Base-by-base conservation (phyloP, 2,113 vertebrate species). In the Eubucco bourcierii region DNA sequence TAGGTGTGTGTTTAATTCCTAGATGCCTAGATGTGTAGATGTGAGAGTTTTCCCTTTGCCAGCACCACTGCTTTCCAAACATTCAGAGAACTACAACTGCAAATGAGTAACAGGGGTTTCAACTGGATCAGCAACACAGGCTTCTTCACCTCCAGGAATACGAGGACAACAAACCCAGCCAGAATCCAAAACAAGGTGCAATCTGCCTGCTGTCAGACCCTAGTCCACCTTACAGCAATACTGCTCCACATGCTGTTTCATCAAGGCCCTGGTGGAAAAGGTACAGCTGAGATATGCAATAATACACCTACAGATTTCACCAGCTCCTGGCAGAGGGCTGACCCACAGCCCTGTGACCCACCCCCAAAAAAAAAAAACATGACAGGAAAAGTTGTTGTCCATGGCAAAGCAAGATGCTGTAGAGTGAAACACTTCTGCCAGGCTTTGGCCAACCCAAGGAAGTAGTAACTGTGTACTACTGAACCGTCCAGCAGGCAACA, bases 31-130 rank as follows among this genome's bases (percentile, higher is more conserved):
- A 55, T 37, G 70, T 58, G 52, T 23, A 39, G 1, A 27, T 44
- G 52, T 27, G 23, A 83, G 77, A 4, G 2, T 13, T 61, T 61
- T 15, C 28, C 3, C 7, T 58, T 72, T 33, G 50, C 55, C 76
- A 88, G 6, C 27, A 37, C 61, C 5, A 0, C 44, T 44, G n/a
- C 23, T 63, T 80, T 59, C 44, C 15, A 15, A 60, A 34, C 39
- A 47, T 63, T 44, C 56, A 50, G 72, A 80, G 34, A n/a, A 39
- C 59, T 41, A 46, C 29, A 76, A n/a, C n/a, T 63, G 53, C 66
- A 88, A 77, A 3, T 0, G 17, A n/a, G 7, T 37, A 28, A 50
- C 31, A 16, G 0, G 0, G 8, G 4, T 71, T 59, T 85, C 56
- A 64, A 21, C 21, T 67, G 31, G 28, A 33, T 31, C 4, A 2